Evolutionary conservation across 2,797 vertebrate species (phyloP).

Genomic region (Semotilus atromaculatus): DNA sequence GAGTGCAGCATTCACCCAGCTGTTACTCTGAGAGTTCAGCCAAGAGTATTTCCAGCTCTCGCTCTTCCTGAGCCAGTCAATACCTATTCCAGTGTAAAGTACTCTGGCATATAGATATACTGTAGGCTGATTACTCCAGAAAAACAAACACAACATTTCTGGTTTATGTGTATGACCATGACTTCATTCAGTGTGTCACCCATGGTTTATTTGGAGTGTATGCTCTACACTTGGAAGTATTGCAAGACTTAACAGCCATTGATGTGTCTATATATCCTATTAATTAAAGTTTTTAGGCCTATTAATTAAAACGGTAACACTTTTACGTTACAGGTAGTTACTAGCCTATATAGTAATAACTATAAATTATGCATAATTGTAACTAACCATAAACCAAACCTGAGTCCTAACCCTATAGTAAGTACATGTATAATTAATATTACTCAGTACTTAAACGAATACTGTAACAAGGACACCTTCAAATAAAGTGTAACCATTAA

Average conservation of each 20-base stretch:
- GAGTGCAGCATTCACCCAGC: slow-evolving; percentile 26
- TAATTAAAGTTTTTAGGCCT: background rate
- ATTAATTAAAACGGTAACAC: background rate
- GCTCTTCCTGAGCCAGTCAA: slow-evolving; percentile 14
- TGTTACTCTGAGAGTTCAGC: slow-evolving; percentile 36
- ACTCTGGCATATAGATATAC: background rate
- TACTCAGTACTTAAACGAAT: background rate
- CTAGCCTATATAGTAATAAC: background rate
- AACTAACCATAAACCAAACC: background rate
- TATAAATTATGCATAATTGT: background rate
- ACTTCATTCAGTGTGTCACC: background rate
- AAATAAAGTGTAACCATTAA: background rate
- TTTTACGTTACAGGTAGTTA: background rate
- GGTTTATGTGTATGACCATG: background rate
- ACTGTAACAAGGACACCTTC: background rate
- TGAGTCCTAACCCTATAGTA: background rate
- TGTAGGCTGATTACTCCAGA: background rate
- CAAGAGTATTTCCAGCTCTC: slow-evolving; percentile 41
- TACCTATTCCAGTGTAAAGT: slow-evolving; percentile 20
- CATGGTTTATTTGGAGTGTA: too few relatives aligned
- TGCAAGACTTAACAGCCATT: background rate
- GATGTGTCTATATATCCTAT: background rate
- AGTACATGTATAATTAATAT: background rate
- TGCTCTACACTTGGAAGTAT: background rate
- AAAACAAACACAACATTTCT: background rate